Percentiles rank a stretch among this genome's conserved stretches.
phyloP scores from a whole-genome alignment of 2,797 vertebrate genomes.

The Myripristis murdjan region DNA sequence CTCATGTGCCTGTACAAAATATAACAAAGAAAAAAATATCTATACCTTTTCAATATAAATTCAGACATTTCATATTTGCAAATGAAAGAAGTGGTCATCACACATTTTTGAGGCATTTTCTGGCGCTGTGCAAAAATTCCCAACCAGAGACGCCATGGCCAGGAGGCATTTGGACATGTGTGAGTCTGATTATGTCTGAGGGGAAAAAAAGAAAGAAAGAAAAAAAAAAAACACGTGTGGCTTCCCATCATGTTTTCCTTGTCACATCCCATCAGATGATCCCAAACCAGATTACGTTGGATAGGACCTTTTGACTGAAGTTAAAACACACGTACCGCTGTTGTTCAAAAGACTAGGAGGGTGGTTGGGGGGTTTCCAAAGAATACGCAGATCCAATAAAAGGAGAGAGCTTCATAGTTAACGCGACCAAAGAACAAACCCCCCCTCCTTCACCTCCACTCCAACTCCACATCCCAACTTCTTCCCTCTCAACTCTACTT shows the following conservation, averaged over 20 bases:
- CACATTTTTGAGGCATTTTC: no score
- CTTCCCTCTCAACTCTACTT: constrained; percentile 45
- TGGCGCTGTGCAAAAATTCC: no score
- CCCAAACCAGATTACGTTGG: constrained; percentile 71
- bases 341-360: constrained; percentile 36
- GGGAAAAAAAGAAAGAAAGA: no score
- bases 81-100: no score
- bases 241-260: constrained; percentile 35
- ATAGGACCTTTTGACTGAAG: constrained; percentile 63
- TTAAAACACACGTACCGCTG: constrained; percentile 52
- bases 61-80: no score
- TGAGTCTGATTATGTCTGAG: constrained; percentile 11
- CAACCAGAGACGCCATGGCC: no score
- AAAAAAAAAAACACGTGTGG: constrained; percentile 24
- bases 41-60: no score
- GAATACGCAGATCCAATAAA: constrained; percentile 55
- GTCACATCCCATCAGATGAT: constrained; percentile 71
- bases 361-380: constrained; percentile 33
- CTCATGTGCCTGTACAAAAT: no score
- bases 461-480: constrained; percentile 31
- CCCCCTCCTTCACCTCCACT: constrained; percentile 24
- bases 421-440: constrained; percentile 45
- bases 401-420: constrained; percentile 49
- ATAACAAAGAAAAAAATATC: no score
- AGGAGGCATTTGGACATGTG: no score